A percentile compares a stretch with the other conserved stretches of the same genome.
Conservation (phyloP, 2,113 vertebrate species). For the Passer domesticus region DNA sequence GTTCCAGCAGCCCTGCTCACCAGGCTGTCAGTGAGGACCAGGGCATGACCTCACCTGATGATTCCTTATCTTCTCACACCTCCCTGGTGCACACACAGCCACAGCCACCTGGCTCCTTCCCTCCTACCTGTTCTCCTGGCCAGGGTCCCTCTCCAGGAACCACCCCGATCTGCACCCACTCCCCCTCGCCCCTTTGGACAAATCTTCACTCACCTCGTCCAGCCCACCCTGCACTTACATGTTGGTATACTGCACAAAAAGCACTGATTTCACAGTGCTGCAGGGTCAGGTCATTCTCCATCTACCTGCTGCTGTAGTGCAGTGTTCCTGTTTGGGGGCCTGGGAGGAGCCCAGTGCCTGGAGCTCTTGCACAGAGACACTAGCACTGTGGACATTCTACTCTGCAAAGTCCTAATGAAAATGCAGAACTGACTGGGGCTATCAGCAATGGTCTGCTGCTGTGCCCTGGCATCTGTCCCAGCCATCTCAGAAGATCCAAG, state of each 20-base stretch:
- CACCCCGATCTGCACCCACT: fast-evolving
- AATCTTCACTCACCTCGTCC: not conserved
- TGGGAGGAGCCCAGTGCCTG: no score
- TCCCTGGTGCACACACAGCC: not conserved
- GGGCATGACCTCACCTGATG: not conserved
- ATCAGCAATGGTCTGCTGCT: fast-evolving
- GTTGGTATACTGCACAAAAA: fast-evolving
- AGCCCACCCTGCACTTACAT: not conserved
- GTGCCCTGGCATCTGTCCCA: no score
- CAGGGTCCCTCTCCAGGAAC: not conserved
- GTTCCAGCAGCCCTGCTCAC: not conserved
- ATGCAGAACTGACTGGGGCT: fast-evolving
- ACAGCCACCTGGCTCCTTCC: not conserved
- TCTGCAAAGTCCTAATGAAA: fast-evolving
- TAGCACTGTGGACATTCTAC: fast-evolving
- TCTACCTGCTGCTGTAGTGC: fast-evolving
- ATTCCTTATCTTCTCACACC: no score
- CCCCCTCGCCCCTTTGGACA: not conserved
- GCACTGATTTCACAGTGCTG: not conserved
- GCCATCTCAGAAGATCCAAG: not conserved
- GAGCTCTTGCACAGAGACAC: not conserved
- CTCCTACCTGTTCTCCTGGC: not conserved
- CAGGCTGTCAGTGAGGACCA: not conserved
- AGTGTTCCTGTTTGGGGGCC: fast-evolving
- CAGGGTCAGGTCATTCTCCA: fast-evolving